Conservation (phyloP, 1,140 invertebrate genomes). For the Neuroterus valhalla region DNA sequence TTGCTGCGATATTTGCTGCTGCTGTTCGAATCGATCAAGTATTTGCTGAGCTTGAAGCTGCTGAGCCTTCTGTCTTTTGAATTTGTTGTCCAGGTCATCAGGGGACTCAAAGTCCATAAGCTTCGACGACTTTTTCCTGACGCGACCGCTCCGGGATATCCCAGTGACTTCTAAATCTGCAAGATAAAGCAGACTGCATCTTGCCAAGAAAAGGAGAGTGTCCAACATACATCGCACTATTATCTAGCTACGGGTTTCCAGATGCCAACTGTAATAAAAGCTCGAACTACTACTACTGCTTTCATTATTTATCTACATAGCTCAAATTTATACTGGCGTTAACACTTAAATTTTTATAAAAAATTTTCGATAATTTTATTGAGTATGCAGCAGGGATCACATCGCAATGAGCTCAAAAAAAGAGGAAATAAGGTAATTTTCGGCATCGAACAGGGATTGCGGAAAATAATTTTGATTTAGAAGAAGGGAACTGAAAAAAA, state of each 20-base stretch:
- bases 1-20: slow-evolving; percentile 46
- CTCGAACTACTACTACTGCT: neutral
- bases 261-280: neutral
- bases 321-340: no score
- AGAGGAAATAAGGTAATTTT: no score
- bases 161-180: slow-evolving; percentile 88
- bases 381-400: no score
- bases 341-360: no score
- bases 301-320: neutral
- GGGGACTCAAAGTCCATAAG: slow-evolving; percentile 93
- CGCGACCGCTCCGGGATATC: slow-evolving; percentile 89
- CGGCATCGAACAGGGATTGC: no score
- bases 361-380: no score
- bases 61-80: slow-evolving; percentile 68
- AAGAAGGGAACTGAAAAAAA: no score
- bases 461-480: no score
- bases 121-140: slow-evolving; percentile 95
- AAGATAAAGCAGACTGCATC: slow-evolving; percentile 68
- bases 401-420: no score
- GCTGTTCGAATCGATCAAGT: slow-evolving; percentile 66
- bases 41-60: slow-evolving; percentile 69
- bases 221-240: slow-evolving; percentile 54
- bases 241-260: neutral
- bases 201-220: slow-evolving; percentile 63
- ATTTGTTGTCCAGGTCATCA: slow-evolving; percentile 80